Conservation (phyloP, 2,888 invertebrate genomes). For the Scaptomyza parva region DNA sequence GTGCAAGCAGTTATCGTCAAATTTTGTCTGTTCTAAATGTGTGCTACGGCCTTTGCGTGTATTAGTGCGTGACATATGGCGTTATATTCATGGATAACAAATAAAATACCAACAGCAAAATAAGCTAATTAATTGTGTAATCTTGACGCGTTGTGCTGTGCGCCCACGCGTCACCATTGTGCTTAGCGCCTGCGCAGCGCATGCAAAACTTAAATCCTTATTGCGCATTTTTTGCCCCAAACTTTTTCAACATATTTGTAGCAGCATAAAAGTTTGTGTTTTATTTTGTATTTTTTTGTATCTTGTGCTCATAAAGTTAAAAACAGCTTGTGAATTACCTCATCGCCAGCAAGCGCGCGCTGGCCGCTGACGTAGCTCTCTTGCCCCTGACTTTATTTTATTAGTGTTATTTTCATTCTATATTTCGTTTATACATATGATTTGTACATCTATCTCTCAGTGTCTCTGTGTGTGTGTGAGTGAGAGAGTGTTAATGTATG, state of each 20-base stretch:
- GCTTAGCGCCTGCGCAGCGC: slow-evolving; percentile 67
- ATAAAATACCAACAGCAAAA: slow-evolving; percentile 34
- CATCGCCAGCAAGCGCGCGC: slow-evolving; percentile 67
- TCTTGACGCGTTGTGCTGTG: slow-evolving; percentile 25
- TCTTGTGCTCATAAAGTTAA: slow-evolving; percentile 42
- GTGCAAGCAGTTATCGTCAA: slow-evolving; percentile 39
- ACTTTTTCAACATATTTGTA: slow-evolving; percentile 5
- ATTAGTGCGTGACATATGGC: slow-evolving; percentile 75
- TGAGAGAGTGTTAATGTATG: slow-evolving; percentile 36
- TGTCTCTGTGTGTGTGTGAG: slow-evolving; percentile 18
- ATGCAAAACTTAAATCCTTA: slow-evolving; percentile 21
- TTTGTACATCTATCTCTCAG: slow-evolving; percentile 23
- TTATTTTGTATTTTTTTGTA: slow-evolving; percentile 6
- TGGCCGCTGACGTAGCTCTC: slow-evolving; percentile 56
- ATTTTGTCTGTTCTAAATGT: slow-evolving; percentile 16
- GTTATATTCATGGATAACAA: slow-evolving; percentile 56
- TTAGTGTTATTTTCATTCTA: slow-evolving; percentile 72
- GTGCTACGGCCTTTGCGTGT: slow-evolving; percentile 44
- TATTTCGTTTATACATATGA: slow-evolving; percentile 59
- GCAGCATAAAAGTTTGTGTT: slow-evolving; percentile 21
- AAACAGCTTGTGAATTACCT: slow-evolving; percentile 71
- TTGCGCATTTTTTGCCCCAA: slow-evolving; percentile 1
- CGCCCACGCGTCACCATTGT: slow-evolving; percentile 34
- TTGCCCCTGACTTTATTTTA: slow-evolving; percentile 77
- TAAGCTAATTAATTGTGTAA: slow-evolving; percentile 68